Base-by-base conservation (phyloP, 2,888 invertebrate genomes). In the Spialia ferax region DNA sequence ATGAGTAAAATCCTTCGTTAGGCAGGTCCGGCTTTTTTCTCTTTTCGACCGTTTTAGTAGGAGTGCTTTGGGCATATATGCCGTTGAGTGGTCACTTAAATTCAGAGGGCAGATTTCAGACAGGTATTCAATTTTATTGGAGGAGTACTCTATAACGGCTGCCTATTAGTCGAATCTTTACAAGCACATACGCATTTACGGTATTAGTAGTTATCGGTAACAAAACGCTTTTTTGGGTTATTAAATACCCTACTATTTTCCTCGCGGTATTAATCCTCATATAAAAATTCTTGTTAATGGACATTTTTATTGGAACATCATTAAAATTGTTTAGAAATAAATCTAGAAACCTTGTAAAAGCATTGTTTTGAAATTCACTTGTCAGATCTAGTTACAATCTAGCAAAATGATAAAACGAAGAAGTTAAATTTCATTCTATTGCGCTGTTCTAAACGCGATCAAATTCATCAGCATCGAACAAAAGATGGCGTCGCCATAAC, bases 1-100 rank as follows among this genome's bases (percentile, higher is more conserved):
- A 61, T 61, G 60, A 60, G 66, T 42, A 29, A 61, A 66, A 61
- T 61, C 66, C 66, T 60, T 66, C 60, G 66, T 66, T 60, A 60
- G 54, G 22, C 48, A 26, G 23, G 48, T 29, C 45, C 38, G 15
- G 42, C 18, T 62, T 62, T 45, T 42, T 56, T 38, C 32, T 65
- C 54, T 57, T 66, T 54, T 29, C 29, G 52, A 42, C 29, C 23
- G 29, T 22, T 60, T 66, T 54, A 54, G 54, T 18, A 22, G 64
- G 60, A 42, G 60, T 66, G 60, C 42, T 60, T 45, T 42, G 50
- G 38, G 15, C 52, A 22, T 54, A 66, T 18, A 55, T 61, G 66
- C 22, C 60, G 15, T 22, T 61, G 45, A 66, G 54, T 66, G 54
- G 60, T 29, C 62, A 62, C 63, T 54, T 35, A 26, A 0, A 23